phyloP scores from a whole-genome alignment of 2,888 invertebrate species.

The Tipula helvola region DNA sequence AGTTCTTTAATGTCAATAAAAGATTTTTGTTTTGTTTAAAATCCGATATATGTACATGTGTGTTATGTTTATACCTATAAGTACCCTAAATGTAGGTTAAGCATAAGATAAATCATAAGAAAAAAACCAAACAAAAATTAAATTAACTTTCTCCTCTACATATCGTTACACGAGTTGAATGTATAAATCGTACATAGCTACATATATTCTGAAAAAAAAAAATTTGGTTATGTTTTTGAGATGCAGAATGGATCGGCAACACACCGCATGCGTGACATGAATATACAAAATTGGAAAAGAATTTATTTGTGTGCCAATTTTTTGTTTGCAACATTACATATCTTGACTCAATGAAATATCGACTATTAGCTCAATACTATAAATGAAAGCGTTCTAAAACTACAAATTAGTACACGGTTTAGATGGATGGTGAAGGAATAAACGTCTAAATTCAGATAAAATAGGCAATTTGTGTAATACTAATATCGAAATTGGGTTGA shows the following conservation, averaged over 20 bases:
- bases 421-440: too few species aligned
- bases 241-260: neutral
- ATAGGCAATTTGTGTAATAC: too few species aligned
- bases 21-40: neutral
- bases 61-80: neutral
- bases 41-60: neutral
- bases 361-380: too few species aligned
- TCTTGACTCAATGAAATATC: neutral
- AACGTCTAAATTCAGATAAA: too few species aligned
- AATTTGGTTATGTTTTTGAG: neutral
- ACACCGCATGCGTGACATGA: neutral
- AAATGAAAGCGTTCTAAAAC: too few species aligned
- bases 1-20: neutral
- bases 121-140: neutral
- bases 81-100: neutral
- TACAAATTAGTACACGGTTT: too few species aligned
- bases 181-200: neutral
- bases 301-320: neutral
- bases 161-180: neutral
- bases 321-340: neutral
- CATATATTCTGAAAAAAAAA: neutral
- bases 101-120: constrained; percentile 4
- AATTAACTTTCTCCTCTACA: neutral
- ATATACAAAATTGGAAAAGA: neutral
- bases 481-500: too few species aligned